phyloP scores from a whole-genome alignment of 2,797 vertebrate species.

The Phyllotis vaccarum region DNA sequence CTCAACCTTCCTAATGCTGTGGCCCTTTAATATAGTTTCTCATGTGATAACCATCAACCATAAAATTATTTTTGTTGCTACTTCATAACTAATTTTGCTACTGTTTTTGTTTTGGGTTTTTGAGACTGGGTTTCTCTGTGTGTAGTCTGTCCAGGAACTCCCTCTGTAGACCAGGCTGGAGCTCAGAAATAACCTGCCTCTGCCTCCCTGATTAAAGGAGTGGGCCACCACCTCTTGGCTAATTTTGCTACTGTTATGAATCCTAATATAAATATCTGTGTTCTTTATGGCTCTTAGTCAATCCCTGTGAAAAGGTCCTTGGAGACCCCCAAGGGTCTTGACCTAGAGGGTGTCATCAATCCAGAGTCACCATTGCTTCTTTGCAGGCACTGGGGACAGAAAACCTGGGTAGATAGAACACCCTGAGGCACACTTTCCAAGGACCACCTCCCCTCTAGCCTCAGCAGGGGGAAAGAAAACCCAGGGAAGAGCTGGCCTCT shows the following conservation, averaged over 20 bases:
- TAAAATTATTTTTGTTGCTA: background rate
- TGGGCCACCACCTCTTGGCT: accelerated
- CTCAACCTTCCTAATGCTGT: background rate
- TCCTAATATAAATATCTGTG: background rate
- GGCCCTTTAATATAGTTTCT: background rate
- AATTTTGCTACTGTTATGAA: background rate
- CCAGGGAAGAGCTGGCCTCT: background rate
- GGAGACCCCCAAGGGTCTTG: background rate
- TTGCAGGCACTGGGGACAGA: background rate
- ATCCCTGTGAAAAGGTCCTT: background rate
- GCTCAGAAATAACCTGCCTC: background rate
- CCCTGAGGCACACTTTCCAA: background rate
- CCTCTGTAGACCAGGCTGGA: background rate
- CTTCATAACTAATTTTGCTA: background rate
- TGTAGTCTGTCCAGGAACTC: background rate
- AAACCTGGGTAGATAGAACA: background rate
- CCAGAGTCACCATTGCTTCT: background rate
- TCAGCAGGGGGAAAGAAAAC: background rate
- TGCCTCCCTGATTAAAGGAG: background rate
- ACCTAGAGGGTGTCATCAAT: background rate
- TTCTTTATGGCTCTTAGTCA: background rate
- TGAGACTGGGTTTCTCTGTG: background rate
- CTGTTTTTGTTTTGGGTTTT: background rate
- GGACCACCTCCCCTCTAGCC: background rate
- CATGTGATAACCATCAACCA: background rate